These are phyloP conservation scores for Aegithalos caudatus DNA, from an alignment of 2,113 vertebrate species.

Conservation along the genomic window DNA sequence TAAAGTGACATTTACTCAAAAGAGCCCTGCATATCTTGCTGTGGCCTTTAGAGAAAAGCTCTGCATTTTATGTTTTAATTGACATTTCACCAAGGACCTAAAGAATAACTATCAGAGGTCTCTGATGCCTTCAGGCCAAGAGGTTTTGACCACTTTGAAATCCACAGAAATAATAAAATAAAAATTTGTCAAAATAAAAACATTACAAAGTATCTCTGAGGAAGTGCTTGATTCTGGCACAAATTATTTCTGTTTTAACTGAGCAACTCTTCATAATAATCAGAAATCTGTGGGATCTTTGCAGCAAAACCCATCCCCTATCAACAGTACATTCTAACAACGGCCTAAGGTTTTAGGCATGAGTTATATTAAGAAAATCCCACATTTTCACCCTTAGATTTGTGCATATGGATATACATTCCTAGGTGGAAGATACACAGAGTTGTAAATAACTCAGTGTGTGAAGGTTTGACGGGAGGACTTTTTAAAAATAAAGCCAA, in stretches of 20 bases:
- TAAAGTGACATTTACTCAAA: background rate
- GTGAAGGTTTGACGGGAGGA: too few relatives aligned
- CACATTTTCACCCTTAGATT: background rate
- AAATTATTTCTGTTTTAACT: background rate
- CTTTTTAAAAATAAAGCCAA: background rate
- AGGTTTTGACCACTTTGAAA: background rate
- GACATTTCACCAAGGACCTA: background rate
- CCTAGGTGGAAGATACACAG: accelerated
- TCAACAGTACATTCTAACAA: background rate
- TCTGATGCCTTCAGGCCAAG: background rate
- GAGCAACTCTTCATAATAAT: background rate
- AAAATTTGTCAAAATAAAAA: background rate
- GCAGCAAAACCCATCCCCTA: background rate
- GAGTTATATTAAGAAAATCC: background rate
- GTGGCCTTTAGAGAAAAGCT: background rate
- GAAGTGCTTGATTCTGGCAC: background rate
- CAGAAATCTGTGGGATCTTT: background rate
- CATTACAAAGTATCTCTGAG: background rate
- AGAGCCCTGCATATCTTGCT: background rate
- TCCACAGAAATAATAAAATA: background rate
- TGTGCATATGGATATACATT: background rate
- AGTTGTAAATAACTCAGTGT: background rate
- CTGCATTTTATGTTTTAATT: background rate
- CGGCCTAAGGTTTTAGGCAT: background rate
- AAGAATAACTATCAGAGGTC: background rate